Evolutionary conservation across 2,797 vertebrate species (phyloP).

Genomic region (Salmo trutta): DNA sequence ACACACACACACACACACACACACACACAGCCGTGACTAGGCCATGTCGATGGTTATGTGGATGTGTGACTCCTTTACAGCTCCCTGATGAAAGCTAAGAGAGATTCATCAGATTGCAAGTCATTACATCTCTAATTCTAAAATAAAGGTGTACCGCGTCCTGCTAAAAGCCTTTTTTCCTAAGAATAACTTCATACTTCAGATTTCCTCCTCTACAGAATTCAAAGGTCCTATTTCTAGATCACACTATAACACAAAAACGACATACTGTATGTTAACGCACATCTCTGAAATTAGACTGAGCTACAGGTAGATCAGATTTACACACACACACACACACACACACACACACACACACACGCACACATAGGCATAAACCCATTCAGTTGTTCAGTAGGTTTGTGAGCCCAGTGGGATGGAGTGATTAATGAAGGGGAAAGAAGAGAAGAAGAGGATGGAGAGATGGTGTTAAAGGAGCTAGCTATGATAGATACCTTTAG

Average conservation of each 20-base stretch:
- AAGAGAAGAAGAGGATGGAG: slow-evolving; percentile 62
- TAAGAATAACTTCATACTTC: neutral
- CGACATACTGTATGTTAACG: neutral
- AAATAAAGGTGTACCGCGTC: neutral
- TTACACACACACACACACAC: neutral
- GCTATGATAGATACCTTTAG: slow-evolving; percentile 67
- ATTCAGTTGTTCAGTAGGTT: slow-evolving; percentile 49
- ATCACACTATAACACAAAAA: neutral
- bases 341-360: neutral
- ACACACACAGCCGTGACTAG: neutral
- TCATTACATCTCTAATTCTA: neutral
- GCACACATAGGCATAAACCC: slow-evolving; percentile 40
- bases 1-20: neutral
- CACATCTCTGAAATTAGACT: neutral
- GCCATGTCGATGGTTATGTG: neutral
- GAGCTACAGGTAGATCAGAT: neutral
- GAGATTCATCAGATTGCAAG: neutral
- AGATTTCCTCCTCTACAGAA: neutral
- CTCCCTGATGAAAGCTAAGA: neutral
- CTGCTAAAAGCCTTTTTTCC: neutral
- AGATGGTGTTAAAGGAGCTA: slow-evolving; percentile 71
- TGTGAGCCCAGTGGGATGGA: slow-evolving; percentile 55
- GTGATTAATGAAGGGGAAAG: slow-evolving; percentile 70
- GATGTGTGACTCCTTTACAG: neutral
- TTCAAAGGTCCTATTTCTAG: neutral